phyloP scores from a whole-genome alignment of 2,797 vertebrate genomes.

The Cynopterus sphinx region DNA sequence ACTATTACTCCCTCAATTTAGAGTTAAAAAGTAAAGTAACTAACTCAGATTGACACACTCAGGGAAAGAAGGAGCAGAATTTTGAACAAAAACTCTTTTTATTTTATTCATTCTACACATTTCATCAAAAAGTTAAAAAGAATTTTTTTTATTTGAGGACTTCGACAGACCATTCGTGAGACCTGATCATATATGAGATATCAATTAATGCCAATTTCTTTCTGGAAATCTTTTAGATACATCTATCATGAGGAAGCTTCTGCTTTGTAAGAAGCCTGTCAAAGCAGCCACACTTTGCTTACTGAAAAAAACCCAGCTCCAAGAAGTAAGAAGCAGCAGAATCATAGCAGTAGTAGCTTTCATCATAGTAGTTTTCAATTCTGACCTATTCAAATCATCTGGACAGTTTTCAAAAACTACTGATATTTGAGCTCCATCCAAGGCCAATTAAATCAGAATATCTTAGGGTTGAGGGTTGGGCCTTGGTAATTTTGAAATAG shows the following conservation, averaged over 20 bases:
- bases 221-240: neutral
- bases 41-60: neutral
- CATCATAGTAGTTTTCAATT: neutral
- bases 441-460: slow-evolving; percentile 42
- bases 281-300: neutral
- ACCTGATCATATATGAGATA: neutral
- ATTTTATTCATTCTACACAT: neutral
- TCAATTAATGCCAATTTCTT: neutral
- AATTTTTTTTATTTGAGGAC: neutral
- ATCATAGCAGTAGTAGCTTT: neutral
- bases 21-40: neutral
- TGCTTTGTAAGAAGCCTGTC: slow-evolving; percentile 4
- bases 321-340: neutral
- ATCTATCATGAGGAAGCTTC: neutral
- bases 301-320: neutral
- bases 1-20: neutral
- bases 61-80: neutral
- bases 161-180: neutral
- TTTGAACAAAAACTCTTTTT: neutral
- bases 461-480: neutral
- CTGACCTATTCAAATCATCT: neutral
- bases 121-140: neutral
- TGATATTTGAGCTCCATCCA: neutral
- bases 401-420: neutral
- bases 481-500: neutral